Base-by-base conservation (phyloP, 1,140 invertebrate species). In the Ostrea edulis region DNA sequence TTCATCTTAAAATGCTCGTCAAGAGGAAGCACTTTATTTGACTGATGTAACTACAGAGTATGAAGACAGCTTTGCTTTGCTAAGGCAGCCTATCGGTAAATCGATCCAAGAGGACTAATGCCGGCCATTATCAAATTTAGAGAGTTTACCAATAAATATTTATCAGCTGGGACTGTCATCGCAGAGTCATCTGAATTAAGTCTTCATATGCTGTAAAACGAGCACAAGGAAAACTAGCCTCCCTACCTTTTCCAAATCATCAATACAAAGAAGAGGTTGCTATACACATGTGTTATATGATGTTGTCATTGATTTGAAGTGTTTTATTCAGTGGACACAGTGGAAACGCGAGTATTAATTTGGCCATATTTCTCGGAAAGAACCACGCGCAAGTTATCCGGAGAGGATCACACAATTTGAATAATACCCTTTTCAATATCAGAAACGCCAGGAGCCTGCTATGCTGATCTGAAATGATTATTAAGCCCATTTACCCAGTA, bases 91-190 rank as follows among this genome's bases (percentile, higher is more conserved):
- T 77, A 77, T 77, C 68, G 68, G 68, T 77, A 17, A 77, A 77
- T 77, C 68, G 68, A 77, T 77, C 68, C 68, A 44, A 25, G 14
- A 77, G 68, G 25, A 77, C 68, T 29, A 25, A 35, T 77, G 68
- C 68, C 68, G 68, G 22, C 68, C 68, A 77, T 77, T 77, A 77
- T 77, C 68, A 77, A 77, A 77, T 77, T 77, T 77, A 77, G 68
- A 77, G 68, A 77, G 68, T 77, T 77, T 77, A 77, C 25, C 68
- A 77, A 77, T 77, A 77, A 77, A 77, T 77, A 77, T 77, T 77
- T 77, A 77, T 77, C 68, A 77, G 68, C 25, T 14, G 22, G 68
- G 68, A 77, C 29, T 77, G 68, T 77, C 68, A 77, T 25, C 68
- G 29, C 68, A 11, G 68, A 77, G 25, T 77, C 22, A 29, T 62